Conservation (phyloP, 2,113 vertebrate genomes). For the Podarcis muralis region DNA sequence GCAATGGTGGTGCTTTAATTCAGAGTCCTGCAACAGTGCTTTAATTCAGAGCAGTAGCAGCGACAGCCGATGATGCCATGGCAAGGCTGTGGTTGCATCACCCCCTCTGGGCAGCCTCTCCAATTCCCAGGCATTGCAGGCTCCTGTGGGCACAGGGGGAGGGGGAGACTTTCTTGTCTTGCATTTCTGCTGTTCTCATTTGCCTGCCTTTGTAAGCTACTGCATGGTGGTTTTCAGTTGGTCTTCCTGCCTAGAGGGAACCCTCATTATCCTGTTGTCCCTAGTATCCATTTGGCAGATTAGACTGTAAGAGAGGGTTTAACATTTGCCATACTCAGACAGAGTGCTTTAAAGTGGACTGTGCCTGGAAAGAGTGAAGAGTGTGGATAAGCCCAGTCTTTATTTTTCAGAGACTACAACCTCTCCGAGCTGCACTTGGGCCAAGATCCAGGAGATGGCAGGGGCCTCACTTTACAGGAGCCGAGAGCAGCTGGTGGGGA, state of each 20-base stretch:
- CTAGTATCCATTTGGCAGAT: not conserved
- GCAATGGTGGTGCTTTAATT: not conserved
- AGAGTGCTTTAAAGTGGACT: no score
- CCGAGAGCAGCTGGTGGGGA: not conserved
- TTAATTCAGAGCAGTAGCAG: not conserved
- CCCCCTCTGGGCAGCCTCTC: not conserved
- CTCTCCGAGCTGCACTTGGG: not conserved
- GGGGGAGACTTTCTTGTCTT: no score
- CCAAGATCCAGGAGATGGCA: slow-evolving; percentile 37
- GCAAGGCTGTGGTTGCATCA: not conserved
- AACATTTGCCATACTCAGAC: no score
- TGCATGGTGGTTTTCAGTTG: not conserved
- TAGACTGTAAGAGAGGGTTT: not conserved
- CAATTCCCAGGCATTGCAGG: no score
- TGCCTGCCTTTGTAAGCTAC: not conserved
- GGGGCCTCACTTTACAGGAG: slow-evolving; percentile 12
- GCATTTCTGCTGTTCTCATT: not conserved
- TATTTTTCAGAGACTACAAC: not conserved
- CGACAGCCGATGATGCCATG: not conserved
- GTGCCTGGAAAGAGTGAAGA: no score
- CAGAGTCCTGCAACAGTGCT: no score
- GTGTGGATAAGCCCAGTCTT: no score
- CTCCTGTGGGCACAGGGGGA: no score
- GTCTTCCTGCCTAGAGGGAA: not conserved
- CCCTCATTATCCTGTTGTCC: not conserved